These are phyloP conservation scores for Colletes gigas DNA, from an alignment of 1,140 invertebrate species.

Conservation along the genomic window DNA sequence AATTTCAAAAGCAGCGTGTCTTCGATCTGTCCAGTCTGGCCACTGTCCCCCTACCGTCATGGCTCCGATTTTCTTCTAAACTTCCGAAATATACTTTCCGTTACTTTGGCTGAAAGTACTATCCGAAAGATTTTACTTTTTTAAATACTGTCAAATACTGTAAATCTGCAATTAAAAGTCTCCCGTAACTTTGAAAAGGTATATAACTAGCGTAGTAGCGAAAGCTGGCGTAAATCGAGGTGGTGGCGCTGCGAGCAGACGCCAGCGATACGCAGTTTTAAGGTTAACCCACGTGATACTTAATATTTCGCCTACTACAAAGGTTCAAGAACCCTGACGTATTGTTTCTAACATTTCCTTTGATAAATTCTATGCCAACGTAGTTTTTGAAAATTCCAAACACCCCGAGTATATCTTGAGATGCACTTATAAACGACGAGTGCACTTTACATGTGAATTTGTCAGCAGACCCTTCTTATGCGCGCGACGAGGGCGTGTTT, in stretches of 20 bases:
- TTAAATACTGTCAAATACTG: too few species aligned
- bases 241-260: too few species aligned
- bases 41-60: not conserved
- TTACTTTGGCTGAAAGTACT: not conserved
- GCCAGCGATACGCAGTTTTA: too few species aligned
- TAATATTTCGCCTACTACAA: too few species aligned
- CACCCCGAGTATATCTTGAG: not conserved
- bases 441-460: constrained; percentile 8
- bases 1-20: constrained; percentile 22
- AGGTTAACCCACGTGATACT: too few species aligned
- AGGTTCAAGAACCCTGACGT: too few species aligned
- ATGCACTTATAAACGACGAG: not conserved
- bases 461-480: constrained; percentile 30
- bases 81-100: not conserved
- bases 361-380: not conserved
- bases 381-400: not conserved
- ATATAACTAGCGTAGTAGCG: too few species aligned
- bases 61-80: constrained; percentile 2
- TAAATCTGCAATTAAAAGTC: too few species aligned
- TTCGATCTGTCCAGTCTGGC: not conserved
- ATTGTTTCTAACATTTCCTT: not conserved
- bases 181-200: too few species aligned
- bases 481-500: not conserved
- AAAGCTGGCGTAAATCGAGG: too few species aligned
- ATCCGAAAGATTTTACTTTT: too few species aligned